Evolutionary conservation across 2,888 invertebrate species (phyloP).

Genomic region (Melolontha melolontha): DNA sequence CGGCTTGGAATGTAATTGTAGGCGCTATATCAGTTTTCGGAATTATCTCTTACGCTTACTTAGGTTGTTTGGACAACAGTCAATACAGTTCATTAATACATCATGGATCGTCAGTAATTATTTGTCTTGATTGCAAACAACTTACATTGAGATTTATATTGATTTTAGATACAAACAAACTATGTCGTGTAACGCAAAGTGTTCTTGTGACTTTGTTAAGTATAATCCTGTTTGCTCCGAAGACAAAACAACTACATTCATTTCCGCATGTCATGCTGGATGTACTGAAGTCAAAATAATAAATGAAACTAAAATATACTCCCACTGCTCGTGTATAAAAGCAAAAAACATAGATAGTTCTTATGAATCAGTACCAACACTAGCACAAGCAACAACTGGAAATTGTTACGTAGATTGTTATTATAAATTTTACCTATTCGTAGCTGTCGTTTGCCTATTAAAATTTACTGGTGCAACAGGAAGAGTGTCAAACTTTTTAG

Average conservation of each 20-base stretch:
- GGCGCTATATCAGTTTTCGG: conserved; percentile 74
- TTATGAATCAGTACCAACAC: conserved; percentile 31
- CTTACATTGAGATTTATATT: conserved; percentile 8
- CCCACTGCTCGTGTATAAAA: conserved; percentile 68
- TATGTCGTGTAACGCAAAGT: conserved; percentile 72
- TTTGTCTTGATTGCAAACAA: conserved; percentile 13
- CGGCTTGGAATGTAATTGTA: conserved; percentile 77
- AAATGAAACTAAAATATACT: conserved; percentile 66
- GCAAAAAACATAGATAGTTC: conserved; percentile 43
- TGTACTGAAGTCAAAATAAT: conserved; percentile 67
- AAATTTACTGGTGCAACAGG: conserved; percentile 74
- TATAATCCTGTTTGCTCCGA: conserved; percentile 81
- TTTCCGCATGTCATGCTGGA: conserved; percentile 85
- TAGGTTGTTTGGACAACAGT: conserved; percentile 75
- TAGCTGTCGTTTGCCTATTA: conserved; percentile 69
- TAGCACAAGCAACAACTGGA: conserved; percentile 66
- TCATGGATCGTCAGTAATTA: conserved; percentile 25
- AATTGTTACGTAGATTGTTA: conserved; percentile 71
- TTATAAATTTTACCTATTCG: conserved; percentile 68
- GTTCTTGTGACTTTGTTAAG: conserved; percentile 77
- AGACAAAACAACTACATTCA: conserved; percentile 73
- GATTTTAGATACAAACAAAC: conserved; percentile 63
- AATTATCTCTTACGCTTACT: conserved; percentile 74
- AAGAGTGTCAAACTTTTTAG: conserved; percentile 72
- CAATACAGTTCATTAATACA: conserved; percentile 51